Evolutionary conservation across 37 sponge, comb jelly and placozoan species (phyloP).

Genomic region (Dysidea cf. avara): DNA sequence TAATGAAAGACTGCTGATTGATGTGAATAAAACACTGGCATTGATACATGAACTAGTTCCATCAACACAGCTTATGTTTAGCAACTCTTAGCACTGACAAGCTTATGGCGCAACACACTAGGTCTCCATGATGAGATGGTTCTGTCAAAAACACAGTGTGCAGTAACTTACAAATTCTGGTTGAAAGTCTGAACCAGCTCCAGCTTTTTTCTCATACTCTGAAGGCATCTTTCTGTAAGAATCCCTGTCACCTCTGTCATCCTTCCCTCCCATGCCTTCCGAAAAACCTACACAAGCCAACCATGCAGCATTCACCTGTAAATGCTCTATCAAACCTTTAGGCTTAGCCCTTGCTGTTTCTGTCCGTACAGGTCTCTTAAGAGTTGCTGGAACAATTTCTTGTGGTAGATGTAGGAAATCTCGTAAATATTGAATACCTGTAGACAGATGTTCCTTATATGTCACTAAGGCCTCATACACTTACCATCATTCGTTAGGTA

Average conservation of each 20-base stretch:
- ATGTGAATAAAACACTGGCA: no score
- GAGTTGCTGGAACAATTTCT: constrained; percentile 95
- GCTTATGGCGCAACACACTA: no score
- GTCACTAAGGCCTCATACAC: not conserved
- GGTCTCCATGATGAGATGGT: no score
- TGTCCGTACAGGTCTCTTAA: constrained; percentile 82
- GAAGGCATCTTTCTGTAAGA: constrained; percentile 43
- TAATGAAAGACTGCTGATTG: no score
- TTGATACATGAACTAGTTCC: no score
- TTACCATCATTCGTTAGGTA: constrained; percentile 93
- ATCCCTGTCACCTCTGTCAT: constrained; percentile 71
- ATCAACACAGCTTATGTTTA: no score
- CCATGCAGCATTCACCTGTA: no score
- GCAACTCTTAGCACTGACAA: no score
- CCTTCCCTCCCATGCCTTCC: constrained; percentile 43
- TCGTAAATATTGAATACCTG: constrained; percentile 90
- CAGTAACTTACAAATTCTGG: constrained; percentile 65
- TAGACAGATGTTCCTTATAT: not conserved
- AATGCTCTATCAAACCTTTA: constrained; percentile 50
- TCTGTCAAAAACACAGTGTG: not conserved
- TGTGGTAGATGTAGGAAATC: constrained; percentile 94
- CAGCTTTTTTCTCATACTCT: constrained; percentile 41
- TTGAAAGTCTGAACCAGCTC: constrained; percentile 54
- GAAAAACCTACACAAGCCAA: constrained; percentile 3
- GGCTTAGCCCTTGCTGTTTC: constrained; percentile 71